Evolutionary conservation across 2,888 invertebrate genomes (phyloP), one percentile per base, ranked within the genome.

Genomic region (Marasmarcha lunaedactyla): DNA sequence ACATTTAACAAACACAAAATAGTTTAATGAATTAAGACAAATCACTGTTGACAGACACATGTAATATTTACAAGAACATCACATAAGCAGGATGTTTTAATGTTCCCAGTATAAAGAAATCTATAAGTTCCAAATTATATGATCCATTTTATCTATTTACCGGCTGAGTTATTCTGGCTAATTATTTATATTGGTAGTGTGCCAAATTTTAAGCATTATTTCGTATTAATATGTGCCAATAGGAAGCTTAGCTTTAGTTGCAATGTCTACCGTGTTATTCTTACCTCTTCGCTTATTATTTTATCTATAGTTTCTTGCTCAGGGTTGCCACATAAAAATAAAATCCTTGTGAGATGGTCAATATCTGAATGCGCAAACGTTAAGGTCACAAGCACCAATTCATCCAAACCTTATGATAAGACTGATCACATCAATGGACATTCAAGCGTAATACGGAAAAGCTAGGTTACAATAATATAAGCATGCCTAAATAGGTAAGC

Each of bases 221-320:
- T 20, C 7, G 20, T 7, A 20, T 20, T 20, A 20, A 20, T 20
- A 20, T 20, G 20, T 20, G 20, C 20, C 20, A 20, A 20, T 5
- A 20, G 4, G 20, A 20, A 20, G 20, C 20, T 20, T 7, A 20
- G 20, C 20, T 20, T 20, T 20, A 20, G 20, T 20, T 20, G 20
- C 20, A 20, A 20, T 20, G 7, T 3, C 20, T 20, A 20, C 20
- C 20, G 4, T 20, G 20, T 20, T 43, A 30, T 51, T 67, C 85
- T 87, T 89, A 93, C 93, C 91, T 94, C 93, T 77, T 91, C 89
- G 63, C 93, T 93, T 68, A 90, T 91, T 72, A 95, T 93, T 87
- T 94, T 94, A 74, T 87, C 87, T 77, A 93, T 85, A 50, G 93
- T 89, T 64, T 92, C 92, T 66, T 90, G 89, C 62, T 89, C 88